phyloP scores from a whole-genome alignment of 1,140 invertebrate genomes.

The Magallana angulata region DNA sequence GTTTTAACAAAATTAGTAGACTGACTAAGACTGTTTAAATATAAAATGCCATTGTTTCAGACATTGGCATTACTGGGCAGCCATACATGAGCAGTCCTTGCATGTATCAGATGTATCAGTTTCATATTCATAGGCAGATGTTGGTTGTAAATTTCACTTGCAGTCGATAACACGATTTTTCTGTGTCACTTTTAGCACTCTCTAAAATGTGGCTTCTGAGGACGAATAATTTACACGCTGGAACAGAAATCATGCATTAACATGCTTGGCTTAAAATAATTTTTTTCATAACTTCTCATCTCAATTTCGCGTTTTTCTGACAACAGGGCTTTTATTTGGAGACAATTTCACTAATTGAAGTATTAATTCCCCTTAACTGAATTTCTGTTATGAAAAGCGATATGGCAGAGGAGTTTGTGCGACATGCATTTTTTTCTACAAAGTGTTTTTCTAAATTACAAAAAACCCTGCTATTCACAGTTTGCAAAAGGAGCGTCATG shows the following conservation, averaged over 20 bases:
- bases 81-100: neutral
- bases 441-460: no score
- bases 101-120: neutral
- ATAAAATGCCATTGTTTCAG: no score
- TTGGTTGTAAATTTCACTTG: neutral
- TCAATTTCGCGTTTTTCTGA: neutral
- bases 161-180: slow-evolving; percentile 10
- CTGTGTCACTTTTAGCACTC: slow-evolving; percentile 16
- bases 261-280: neutral
- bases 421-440: neutral
- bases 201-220: neutral
- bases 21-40: no score
- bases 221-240: neutral
- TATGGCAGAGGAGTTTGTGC: neutral
- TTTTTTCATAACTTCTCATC: neutral
- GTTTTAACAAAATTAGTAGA: no score
- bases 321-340: neutral
- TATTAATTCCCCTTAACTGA: slow-evolving; percentile 6
- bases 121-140: neutral
- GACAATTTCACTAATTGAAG: slow-evolving; percentile 10
- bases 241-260: slow-evolving; percentile 11
- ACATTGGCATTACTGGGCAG: no score
- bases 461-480: no score
- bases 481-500: no score
- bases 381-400: slow-evolving; percentile 5